Base-by-base conservation (phyloP, 2,797 vertebrate species). In the Enteromius paludinosus region DNA sequence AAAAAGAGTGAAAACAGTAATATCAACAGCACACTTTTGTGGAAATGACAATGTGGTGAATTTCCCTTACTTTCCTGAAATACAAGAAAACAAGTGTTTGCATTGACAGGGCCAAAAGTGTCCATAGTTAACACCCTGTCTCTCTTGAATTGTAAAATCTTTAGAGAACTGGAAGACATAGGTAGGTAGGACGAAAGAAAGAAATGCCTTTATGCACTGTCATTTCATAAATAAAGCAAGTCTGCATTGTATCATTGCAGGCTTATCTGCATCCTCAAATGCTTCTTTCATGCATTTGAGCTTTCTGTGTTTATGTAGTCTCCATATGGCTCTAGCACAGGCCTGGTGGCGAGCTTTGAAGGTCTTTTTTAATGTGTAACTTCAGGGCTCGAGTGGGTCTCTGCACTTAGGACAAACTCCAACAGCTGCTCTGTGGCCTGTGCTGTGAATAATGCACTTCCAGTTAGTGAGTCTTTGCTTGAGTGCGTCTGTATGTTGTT, bases 331-430 rank as follows among this genome's bases (percentile, higher is more conserved):
- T 84, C 68, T 41, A 78, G 68, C 54, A 47, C 66, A 83, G 61
- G 79, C 82, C 77, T 84, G 33, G 45, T 85, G 72, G 72, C 81
- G 56, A 54, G 61, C 85, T 88, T 88, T 88, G 87, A 84, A 83
- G 83, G 72, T 83, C 70, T 79, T 83, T 86, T 85, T 76, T 62
- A 61, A 49, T 76, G 33, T 82, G 47, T 35, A 86, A 78, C 77
- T 71, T 65, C 77, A 82, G 75, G 65, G 75, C 75, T 80, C 72
- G 18, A 66, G 71, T 66, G 77, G 49, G 72, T 83, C 79, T 69
- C 76, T 86, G 75, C 73, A 81, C 85, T 83, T 85, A 79, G 70
- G 80, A 83, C 76, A 81, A 70, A 78, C 79, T 65, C 80, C 49
- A 78, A 83, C 84, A 87, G 79, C 83, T 87, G 83, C 83, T 85